Conservation (phyloP, 2,113 vertebrate species). For the Gorsachius goisagi region DNA sequence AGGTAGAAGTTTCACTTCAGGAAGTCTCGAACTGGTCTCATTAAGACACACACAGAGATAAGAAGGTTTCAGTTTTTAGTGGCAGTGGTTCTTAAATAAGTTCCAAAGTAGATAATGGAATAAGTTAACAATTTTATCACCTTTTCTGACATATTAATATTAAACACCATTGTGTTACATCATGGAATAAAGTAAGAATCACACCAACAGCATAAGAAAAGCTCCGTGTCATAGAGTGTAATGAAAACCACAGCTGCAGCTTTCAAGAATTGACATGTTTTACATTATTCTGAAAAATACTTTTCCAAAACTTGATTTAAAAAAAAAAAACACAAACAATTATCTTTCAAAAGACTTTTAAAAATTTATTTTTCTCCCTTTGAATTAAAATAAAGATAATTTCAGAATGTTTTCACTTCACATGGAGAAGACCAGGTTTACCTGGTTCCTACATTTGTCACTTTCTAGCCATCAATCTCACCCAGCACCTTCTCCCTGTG, state of each 20-base stretch:
- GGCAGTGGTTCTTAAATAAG: background rate
- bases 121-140: background rate
- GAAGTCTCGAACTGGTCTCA: background rate
- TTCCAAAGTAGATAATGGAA: background rate
- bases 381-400: background rate
- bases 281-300: background rate
- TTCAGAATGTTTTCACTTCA: background rate
- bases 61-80: background rate
- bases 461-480: background rate
- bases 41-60: background rate
- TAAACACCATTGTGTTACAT: background rate
- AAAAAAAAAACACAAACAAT: background rate
- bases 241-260: background rate
- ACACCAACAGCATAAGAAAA: background rate
- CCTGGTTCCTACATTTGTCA: background rate
- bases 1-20: background rate
- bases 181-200: background rate
- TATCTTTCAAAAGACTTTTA: background rate
- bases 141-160: background rate
- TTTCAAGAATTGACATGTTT: background rate
- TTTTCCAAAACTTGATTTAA: background rate
- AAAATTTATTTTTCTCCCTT: background rate
- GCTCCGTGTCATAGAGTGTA: background rate
- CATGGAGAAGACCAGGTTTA: background rate
- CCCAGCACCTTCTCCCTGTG: background rate